Base-by-base conservation (phyloP, 2,113 vertebrate genomes). In the Aphyosemion australe region DNA sequence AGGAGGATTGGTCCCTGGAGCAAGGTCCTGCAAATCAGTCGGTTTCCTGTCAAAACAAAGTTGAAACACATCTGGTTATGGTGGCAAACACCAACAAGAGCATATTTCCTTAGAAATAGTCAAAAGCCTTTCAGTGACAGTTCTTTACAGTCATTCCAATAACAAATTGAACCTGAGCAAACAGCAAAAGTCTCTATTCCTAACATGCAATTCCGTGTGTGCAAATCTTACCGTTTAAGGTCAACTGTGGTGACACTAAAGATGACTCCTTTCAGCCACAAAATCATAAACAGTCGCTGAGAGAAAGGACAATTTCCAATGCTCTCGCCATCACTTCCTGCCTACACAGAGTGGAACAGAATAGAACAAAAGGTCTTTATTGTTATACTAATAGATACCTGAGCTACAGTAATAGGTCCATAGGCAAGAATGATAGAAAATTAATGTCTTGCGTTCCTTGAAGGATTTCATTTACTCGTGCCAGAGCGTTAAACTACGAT, bases 231-330 rank as follows among this genome's bases (percentile, higher is more conserved):
- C 97, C 96, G 92, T 82, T 98, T 99, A 51, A 99, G 90, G 80
- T 99, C 97, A 63, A 99, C 96, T 0, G 96, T 99, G 42, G 97
- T 99, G 76, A 98, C 95, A 3, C 96, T 99, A 80, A 99, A 98
- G 79, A 98, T 93, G 42, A 99, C 94, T 0, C 97, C 96, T 76
- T 99, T 99, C 5, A 99, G 93, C 96, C 95, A 98, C 43, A 99
- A 95, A 82, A 98, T 98, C 97, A 99, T 99, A 13, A 98, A 98
- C 41, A 99, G 94, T 14, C 96, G 94, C 84, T 99, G 97, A 46
- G 95, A 99, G 76, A 99, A 99, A 0, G 97, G 97, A 83, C 97
- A 99, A 69, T 99, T 99, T 0, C 97, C 97, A 16, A 99, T 94
- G 51, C 93, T 95, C 84, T 98, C 95, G 0, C 97, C 96, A 49